Conservation (phyloP, 2,113 vertebrate genomes). For the Malurus melanocephalus region DNA sequence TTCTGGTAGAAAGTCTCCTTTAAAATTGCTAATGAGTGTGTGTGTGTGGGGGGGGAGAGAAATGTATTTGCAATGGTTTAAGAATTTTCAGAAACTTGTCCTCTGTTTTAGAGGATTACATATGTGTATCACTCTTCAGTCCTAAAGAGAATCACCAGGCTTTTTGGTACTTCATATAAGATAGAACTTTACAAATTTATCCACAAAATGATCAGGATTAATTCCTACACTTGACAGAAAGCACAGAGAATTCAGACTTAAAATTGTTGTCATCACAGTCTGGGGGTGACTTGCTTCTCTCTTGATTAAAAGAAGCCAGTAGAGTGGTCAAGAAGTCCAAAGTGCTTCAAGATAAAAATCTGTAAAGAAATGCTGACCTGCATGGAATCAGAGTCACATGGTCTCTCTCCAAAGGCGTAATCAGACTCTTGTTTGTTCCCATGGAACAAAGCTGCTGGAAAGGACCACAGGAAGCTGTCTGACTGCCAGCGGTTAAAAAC, state of each 20-base stretch:
- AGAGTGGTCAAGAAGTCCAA: background rate
- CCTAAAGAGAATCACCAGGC: background rate
- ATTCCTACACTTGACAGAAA: background rate
- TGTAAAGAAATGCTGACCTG: background rate
- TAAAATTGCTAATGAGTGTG: background rate
- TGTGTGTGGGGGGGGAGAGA: accelerated
- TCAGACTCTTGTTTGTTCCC: background rate
- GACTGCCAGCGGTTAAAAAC: background rate
- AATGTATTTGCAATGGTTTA: background rate
- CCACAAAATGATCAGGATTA: background rate
- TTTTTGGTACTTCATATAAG: background rate
- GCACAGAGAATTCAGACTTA: background rate
- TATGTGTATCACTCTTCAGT: background rate
- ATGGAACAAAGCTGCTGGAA: background rate
- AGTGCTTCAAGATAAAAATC: background rate
- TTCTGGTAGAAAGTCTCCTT: background rate
- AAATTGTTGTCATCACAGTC: background rate
- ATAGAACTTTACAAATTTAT: background rate
- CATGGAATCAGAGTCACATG: background rate
- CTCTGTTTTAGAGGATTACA: background rate
- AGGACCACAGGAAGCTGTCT: background rate
- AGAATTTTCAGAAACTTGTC: background rate
- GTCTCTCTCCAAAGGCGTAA: background rate
- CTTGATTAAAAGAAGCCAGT: background rate
- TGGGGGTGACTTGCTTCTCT: background rate